These are phyloP conservation scores for Tachina lurida DNA, from an alignment of 2,888 invertebrate genomes.

Conservation along the genomic window DNA sequence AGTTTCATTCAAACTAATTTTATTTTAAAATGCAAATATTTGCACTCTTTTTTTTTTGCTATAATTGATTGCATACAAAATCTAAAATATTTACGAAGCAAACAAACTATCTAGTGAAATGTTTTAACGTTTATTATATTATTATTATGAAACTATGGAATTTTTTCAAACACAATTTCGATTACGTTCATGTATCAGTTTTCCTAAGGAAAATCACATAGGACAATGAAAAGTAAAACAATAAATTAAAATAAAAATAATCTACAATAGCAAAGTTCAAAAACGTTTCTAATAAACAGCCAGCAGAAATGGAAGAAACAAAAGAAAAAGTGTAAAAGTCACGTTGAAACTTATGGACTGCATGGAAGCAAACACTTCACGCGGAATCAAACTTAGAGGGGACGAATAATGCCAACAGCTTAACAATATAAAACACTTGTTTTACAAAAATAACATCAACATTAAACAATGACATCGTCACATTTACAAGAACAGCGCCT, in stretches of 20 bases:
- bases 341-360: conserved; percentile 45
- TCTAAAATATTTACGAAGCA: too few species aligned
- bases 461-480: conserved; percentile 10
- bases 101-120: too few species aligned
- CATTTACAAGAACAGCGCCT: neutral
- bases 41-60: too few species aligned
- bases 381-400: neutral
- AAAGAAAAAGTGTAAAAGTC: conserved; percentile 39
- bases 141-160: too few species aligned
- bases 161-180: too few species aligned
- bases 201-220: neutral
- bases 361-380: neutral
- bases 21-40: too few species aligned
- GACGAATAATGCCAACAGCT: neutral
- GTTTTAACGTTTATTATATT: too few species aligned
- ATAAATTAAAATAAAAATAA: neutral
- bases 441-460: neutral
- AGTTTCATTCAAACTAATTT: too few species aligned
- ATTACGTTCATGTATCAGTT: neutral
- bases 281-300: neutral
- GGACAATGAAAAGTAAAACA: neutral
- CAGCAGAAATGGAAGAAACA: conserved; percentile 2
- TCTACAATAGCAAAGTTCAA: neutral
- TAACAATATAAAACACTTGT: conserved; percentile 1
- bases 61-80: too few species aligned